phyloP scores from a whole-genome alignment of 2,797 vertebrate species.

The Clarias laeviceps region DNA sequence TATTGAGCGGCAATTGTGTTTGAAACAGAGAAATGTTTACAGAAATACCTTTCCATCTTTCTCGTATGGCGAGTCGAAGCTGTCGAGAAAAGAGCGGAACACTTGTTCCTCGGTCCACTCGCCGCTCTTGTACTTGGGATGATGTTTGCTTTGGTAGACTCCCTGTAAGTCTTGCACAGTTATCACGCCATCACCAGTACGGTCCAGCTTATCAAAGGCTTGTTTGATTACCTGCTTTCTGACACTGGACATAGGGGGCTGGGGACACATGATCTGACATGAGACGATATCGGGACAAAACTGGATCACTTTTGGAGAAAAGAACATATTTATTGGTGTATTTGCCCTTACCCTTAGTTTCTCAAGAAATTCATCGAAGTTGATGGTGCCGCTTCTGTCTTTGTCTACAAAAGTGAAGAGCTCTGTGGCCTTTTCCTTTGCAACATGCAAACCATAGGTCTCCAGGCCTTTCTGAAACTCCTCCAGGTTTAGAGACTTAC shows the following conservation, averaged over 20 bases:
- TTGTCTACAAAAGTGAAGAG: conserved; percentile 70
- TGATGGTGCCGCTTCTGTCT: conserved; percentile 67
- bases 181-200: conserved; percentile 68
- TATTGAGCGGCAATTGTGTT: not conserved
- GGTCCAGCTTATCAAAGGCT: conserved; percentile 75
- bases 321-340: not conserved
- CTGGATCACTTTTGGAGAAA: not conserved
- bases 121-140: conserved; percentile 73
- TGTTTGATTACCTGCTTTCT: conserved; percentile 64
- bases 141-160: conserved; percentile 67
- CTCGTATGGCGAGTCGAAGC: conserved; percentile 69
- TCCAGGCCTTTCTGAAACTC: conserved; percentile 72
- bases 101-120: conserved; percentile 75
- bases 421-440: conserved; percentile 53
- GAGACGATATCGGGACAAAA: not conserved
- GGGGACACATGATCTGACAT: conserved; percentile 1
- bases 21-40: not conserved
- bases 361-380: conserved; percentile 75
- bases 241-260: conserved; percentile 71
- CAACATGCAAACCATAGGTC: conserved; percentile 63
- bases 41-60: conserved; percentile 75
- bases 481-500: conserved; percentile 62
- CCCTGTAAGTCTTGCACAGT: conserved; percentile 73
- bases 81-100: conserved; percentile 73
- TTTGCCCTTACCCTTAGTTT: conserved; percentile 67